Conservation (phyloP, 2,113 vertebrate genomes). For the Sander lucioperca region DNA sequence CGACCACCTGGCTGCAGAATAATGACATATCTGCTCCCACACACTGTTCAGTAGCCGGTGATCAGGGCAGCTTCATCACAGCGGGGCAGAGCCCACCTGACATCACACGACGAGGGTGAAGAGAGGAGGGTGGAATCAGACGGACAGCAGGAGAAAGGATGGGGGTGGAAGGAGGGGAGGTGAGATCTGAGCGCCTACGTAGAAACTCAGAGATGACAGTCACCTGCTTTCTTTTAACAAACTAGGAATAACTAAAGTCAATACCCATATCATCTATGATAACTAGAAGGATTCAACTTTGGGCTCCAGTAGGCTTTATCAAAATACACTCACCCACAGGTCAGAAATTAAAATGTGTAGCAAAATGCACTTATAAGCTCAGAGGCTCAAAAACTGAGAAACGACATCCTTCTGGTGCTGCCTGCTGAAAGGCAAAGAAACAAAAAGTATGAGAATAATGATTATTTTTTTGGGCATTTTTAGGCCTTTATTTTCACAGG, state of each 20-base stretch:
- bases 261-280: background rate
- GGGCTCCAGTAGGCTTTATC: slow-evolving; percentile 7
- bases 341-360: background rate
- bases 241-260: background rate
- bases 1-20: slow-evolving; percentile 76
- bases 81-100: slow-evolving; percentile 71
- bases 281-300: background rate
- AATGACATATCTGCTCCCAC: slow-evolving; percentile 80
- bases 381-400: too few species aligned
- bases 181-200: slow-evolving; percentile 25
- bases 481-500: too few species aligned
- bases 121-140: slow-evolving; percentile 37
- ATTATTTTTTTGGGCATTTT: background rate
- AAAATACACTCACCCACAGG: slow-evolving; percentile 13
- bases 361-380: background rate
- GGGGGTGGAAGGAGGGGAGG: slow-evolving; percentile 14
- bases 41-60: slow-evolving; percentile 44
- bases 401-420: too few species aligned
- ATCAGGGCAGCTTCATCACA: slow-evolving; percentile 62
- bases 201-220: background rate
- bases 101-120: slow-evolving; percentile 28
- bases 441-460: background rate
- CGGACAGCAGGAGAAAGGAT: slow-evolving; percentile 37
- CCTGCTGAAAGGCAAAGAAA: too few species aligned
- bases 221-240: slow-evolving; percentile 27